phyloP scores from a whole-genome alignment of 1,140 invertebrate species.

The Pseudomyrmex sp. region DNA sequence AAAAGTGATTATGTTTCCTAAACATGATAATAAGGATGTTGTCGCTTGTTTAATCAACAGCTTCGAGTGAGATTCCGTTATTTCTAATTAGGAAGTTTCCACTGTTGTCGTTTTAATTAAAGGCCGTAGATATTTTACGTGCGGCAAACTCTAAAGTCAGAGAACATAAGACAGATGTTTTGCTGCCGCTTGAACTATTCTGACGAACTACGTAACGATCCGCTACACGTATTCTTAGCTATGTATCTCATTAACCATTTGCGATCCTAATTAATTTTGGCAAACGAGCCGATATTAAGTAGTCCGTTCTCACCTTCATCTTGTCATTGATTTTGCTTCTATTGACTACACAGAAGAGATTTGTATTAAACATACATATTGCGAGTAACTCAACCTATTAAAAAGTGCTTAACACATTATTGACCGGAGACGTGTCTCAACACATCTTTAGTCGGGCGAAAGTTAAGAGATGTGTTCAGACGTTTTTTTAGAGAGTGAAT shows the following conservation, averaged over 20 bases:
- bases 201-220: conserved; percentile 9
- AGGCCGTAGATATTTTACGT: conserved; percentile 6
- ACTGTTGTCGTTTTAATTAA: background rate
- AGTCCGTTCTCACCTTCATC: background rate
- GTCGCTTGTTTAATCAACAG: background rate
- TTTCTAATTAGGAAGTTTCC: conserved; percentile 15
- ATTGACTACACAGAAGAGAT: no score
- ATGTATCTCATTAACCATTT: background rate
- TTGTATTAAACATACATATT: no score
- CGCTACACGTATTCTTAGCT: conserved; percentile 20
- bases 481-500: no score
- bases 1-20: background rate
- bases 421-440: no score
- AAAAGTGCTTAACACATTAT: no score
- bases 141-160: background rate
- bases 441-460: no score
- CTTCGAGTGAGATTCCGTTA: background rate
- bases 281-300: background rate
- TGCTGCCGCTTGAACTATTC: background rate
- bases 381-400: no score
- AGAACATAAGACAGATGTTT: background rate
- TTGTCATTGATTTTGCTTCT: no score
- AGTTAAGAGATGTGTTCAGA: no score
- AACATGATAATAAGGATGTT: background rate
- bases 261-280: background rate